phyloP scores from a whole-genome alignment of 2,113 vertebrate species.

The Mellivora capensis region DNA sequence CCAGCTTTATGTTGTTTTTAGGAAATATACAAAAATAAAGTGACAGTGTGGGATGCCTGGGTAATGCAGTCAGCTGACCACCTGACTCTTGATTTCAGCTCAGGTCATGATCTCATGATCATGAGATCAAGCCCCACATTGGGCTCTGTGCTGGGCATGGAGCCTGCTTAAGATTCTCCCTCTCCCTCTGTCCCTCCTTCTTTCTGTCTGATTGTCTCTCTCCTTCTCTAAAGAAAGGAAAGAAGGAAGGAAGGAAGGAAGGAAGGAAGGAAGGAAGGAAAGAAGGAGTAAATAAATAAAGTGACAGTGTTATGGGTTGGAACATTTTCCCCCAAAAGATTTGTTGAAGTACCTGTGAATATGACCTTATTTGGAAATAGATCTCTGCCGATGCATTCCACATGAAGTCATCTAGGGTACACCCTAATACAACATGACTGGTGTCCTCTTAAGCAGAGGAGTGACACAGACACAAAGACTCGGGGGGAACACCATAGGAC shows the following conservation, averaged over 20 bases:
- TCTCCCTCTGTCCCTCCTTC: not conserved
- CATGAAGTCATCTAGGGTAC: not conserved
- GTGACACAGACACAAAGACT: not conserved
- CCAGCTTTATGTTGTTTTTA: not conserved
- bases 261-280: not conserved
- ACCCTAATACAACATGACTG: not conserved
- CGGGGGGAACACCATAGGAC: fast-evolving
- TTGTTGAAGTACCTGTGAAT: not conserved
- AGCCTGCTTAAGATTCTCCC: not conserved
- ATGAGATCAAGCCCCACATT: not conserved
- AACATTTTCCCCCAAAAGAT: not conserved
- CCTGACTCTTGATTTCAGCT: not conserved
- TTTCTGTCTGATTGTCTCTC: not conserved
- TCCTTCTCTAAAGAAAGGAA: not conserved
- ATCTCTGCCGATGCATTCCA: not conserved
- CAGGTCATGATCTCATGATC: not conserved
- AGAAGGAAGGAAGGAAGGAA: too few relatives aligned
- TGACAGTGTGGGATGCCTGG: not conserved
- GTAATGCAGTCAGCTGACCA: not conserved
- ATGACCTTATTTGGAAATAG: not conserved
- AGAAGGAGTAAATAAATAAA: not conserved
- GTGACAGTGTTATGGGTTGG: not conserved
- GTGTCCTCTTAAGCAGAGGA: not conserved
- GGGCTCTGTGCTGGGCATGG: not conserved
- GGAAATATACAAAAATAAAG: not conserved